phyloP scores from a whole-genome alignment of 2,888 invertebrate genomes.

The Heliconius cydno region DNA sequence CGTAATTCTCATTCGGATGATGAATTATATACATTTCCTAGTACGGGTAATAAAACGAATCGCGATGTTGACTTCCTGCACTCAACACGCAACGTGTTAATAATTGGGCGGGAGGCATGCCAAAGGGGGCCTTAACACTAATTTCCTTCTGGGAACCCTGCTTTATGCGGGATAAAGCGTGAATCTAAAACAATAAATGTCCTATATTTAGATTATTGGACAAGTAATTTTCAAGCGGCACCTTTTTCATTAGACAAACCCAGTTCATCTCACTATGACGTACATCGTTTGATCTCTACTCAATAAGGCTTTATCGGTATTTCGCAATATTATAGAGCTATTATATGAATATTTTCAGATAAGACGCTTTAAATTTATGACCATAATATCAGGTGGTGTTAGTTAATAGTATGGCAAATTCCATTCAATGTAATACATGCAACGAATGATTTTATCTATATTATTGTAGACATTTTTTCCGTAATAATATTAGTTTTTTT shows the following conservation, averaged over 20 bases:
- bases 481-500: not conserved
- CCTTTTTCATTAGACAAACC: not conserved
- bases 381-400: not conserved
- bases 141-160: no score
- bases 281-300: not conserved
- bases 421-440: not conserved
- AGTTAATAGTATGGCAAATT: not conserved
- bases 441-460: not conserved
- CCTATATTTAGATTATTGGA: no score
- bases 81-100: not conserved
- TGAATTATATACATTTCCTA: no score
- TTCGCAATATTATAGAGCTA: not conserved
- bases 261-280: not conserved
- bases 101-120: not conserved
- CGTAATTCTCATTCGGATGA: no score
- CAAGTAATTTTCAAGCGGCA: not conserved
- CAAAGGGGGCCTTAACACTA: no score
- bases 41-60: no score
- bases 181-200: not conserved
- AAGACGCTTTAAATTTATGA: not conserved
- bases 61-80: not conserved
- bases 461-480: no score
- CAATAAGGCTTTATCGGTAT: conserved; percentile 9
- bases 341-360: conserved; percentile 8
- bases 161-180: not conserved